Percentiles rank a stretch among this genome's conserved stretches.
Evolutionary conservation across 1,140 invertebrate genomes (phyloP).

Genomic region (Neodiprion pinetum): DNA sequence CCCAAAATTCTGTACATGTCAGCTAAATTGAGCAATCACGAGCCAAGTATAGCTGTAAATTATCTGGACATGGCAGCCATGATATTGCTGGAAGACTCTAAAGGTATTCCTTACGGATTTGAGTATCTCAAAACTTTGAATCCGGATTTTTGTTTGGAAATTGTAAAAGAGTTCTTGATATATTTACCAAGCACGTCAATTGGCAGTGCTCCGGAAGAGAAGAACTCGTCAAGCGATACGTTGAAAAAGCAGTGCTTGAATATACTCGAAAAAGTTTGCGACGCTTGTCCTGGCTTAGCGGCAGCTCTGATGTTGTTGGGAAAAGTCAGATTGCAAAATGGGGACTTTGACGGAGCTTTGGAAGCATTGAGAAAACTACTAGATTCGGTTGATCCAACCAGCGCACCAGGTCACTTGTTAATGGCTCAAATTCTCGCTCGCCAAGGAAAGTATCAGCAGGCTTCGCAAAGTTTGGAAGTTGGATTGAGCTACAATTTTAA

Average conservation of each 20-base stretch:
- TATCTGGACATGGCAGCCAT: constrained; percentile 77
- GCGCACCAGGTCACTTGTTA: constrained; percentile 83
- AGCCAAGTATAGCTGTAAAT: constrained; percentile 65
- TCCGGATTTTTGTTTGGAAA: constrained; percentile 84
- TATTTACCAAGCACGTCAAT: constrained; percentile 69
- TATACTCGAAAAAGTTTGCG: constrained; percentile 76
- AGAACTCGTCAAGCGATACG: constrained; percentile 57
- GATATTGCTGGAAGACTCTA: constrained; percentile 69
- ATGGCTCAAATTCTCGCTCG: constrained; percentile 85
- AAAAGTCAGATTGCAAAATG: constrained; percentile 81
- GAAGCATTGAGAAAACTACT: constrained; percentile 75
- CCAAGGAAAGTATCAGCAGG: constrained; percentile 78
- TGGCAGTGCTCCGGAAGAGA: constrained; percentile 40
- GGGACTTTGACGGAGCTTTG: constrained; percentile 73
- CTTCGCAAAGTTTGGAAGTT: constrained; percentile 85
- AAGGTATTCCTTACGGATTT: constrained; percentile 74
- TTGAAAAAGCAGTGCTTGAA: constrained; percentile 65
- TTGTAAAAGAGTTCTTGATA: constrained; percentile 79
- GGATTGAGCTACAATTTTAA: constrained; percentile 92
- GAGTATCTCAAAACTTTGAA: constrained; percentile 80
- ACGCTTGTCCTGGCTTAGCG: constrained; percentile 83
- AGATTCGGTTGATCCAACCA: constrained; percentile 76
- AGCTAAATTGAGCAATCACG: constrained; percentile 70
- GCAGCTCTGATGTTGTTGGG: constrained; percentile 78
- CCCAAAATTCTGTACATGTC: constrained; percentile 72